A percentile compares a stretch with the other conserved stretches of the same genome.
Evolutionary conservation across 2,113 vertebrate species (phyloP).

Genomic region (Xenopus laevis): DNA sequence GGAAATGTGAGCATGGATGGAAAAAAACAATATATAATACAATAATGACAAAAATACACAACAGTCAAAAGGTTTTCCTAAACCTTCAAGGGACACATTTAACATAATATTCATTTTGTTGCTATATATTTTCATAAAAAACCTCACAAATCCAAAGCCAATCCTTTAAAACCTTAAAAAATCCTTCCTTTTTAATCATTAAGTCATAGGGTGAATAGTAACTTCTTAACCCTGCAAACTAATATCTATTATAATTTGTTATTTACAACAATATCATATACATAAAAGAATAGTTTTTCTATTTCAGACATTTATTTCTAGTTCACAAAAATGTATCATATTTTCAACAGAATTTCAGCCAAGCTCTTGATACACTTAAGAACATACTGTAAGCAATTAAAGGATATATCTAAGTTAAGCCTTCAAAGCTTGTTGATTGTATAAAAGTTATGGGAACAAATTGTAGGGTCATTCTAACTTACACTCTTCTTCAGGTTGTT

Average conservation of each 20-base stretch:
- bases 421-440: too few species aligned
- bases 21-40: neutral
- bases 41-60: too few species aligned
- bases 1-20: slow-evolving; percentile 16
- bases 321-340: neutral
- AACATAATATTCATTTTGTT: too few species aligned
- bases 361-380: neutral
- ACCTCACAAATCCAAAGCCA: neutral
- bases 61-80: too few species aligned
- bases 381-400: too few species aligned
- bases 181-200: neutral
- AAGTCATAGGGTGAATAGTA: neutral
- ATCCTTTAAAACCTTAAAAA: neutral
- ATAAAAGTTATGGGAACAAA: slow-evolving; percentile 9
- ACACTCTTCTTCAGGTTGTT: slow-evolving; percentile 61
- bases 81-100: too few species aligned
- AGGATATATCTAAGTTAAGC: too few species aligned
- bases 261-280: too few species aligned
- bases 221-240: too few species aligned
- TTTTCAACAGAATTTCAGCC: neutral
- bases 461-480: slow-evolving; percentile 50
- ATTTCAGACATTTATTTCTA: neutral
- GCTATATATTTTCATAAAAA: neutral
- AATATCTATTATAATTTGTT: too few species aligned
- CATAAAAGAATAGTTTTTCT: too few species aligned